Percentiles rank a stretch among this genome's conserved stretches.
These are phyloP conservation scores for Andrena marginata DNA, from an alignment of 2,888 invertebrate species.

Conservation along the genomic window DNA sequence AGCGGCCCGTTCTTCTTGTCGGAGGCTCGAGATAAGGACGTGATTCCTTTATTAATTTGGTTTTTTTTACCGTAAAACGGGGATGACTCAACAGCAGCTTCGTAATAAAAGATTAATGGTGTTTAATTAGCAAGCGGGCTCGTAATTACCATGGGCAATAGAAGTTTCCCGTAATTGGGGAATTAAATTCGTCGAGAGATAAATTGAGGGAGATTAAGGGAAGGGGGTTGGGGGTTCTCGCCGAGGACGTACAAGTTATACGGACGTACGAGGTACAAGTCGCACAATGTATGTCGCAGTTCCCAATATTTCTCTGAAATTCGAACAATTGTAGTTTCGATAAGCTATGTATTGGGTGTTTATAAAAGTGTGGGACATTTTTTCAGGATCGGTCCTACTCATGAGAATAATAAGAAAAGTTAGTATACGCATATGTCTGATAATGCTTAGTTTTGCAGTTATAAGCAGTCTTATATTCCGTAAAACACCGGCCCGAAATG, in stretches of 20 bases:
- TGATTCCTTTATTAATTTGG: conserved; percentile 49
- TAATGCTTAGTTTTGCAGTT: no score
- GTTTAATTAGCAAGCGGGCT: conserved; percentile 49
- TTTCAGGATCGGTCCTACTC: no score
- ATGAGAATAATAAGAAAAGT: no score
- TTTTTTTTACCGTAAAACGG: conserved; percentile 18
- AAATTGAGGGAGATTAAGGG: conserved; percentile 52
- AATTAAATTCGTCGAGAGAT: conserved; percentile 48
- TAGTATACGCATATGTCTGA: no score
- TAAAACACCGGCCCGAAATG: no score
- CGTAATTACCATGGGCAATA: conserved; percentile 51
- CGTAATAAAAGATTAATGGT: conserved; percentile 52
- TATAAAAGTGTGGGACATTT: no score
- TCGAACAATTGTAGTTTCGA: no score
- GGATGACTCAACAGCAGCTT: conserved; percentile 47
- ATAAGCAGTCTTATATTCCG: no score
- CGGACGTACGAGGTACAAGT: not conserved
- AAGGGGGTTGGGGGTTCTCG: conserved; percentile 23
- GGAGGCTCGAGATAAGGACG: conserved; percentile 35
- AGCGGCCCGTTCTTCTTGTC: conserved; percentile 18
- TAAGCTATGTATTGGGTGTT: no score
- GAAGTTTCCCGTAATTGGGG: conserved; percentile 57
- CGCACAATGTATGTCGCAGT: no score
- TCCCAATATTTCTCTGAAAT: no score
- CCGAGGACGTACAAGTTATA: conserved; percentile 11